These are phyloP conservation scores for Lepus oiostolus DNA, from an alignment of 2,797 vertebrate genomes.

Conservation along the genomic window DNA sequence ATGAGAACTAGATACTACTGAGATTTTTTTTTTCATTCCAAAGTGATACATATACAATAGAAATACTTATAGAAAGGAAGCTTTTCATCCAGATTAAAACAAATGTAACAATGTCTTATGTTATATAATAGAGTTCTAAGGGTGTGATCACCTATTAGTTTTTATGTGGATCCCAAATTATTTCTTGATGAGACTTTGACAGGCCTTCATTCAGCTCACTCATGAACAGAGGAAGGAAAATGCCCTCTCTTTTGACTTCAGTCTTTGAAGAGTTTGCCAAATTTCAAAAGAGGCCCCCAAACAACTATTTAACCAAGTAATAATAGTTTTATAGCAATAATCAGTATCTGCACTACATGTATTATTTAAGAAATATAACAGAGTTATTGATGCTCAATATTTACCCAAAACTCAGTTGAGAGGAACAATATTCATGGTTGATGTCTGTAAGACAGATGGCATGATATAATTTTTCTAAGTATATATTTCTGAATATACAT, in stretches of 20 bases:
- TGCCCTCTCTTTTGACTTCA: background rate
- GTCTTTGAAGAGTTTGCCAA: background rate
- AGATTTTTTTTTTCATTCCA: background rate
- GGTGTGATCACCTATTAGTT: background rate
- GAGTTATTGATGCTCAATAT: conserved; percentile 11
- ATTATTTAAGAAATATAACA: conserved; percentile 10
- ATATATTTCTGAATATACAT: conserved; percentile 1
- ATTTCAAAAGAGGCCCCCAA: conserved; percentile 16
- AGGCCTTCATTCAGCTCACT: background rate
- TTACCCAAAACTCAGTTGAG: background rate
- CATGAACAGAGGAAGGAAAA: background rate
- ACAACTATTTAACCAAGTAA: background rate
- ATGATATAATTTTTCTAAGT: background rate
- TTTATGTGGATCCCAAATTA: background rate
- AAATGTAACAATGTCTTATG: background rate
- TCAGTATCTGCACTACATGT: background rate
- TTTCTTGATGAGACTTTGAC: background rate
- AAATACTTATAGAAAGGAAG: too few relatives aligned
- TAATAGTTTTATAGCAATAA: background rate
- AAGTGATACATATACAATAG: background rate
- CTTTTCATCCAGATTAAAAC: conserved; percentile 6
- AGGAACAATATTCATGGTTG: background rate
- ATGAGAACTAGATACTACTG: background rate
- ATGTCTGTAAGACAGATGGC: background rate
- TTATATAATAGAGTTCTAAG: background rate